A percentile compares a stretch with the other conserved stretches of the same genome.
phyloP scores from a whole-genome alignment of 2,888 invertebrate genomes.

The Agonopterix subpropinquella region DNA sequence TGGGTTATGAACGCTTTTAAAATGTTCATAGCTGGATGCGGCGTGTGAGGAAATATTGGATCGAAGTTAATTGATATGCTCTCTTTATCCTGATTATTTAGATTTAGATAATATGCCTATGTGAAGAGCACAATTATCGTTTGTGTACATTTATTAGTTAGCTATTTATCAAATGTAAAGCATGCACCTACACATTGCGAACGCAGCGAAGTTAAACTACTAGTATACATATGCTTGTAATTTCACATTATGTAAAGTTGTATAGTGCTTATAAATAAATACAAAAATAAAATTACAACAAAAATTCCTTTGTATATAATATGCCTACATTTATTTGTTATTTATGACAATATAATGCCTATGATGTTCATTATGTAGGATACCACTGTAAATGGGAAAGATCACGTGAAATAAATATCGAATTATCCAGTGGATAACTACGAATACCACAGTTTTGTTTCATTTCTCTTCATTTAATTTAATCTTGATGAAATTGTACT shows the following conservation, averaged over 20 bases:
- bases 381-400: constrained; percentile 63
- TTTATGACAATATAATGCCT: constrained; percentile 67
- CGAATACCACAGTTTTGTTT: constrained; percentile 62
- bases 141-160: constrained; percentile 36
- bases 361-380: constrained; percentile 67
- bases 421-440: constrained; percentile 67
- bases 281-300: constrained; percentile 33
- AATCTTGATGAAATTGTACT: background rate
- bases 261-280: constrained; percentile 67
- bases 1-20: constrained; percentile 6
- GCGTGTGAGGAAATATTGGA: background rate
- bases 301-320: constrained; percentile 56
- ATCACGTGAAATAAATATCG: constrained; percentile 60
- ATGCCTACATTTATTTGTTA: constrained; percentile 56
- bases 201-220: constrained; percentile 28
- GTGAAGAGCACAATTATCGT: constrained; percentile 34
- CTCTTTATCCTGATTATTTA: constrained; percentile 14
- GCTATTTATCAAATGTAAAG: constrained; percentile 31
- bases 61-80: constrained; percentile 8
- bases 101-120: constrained; percentile 16
- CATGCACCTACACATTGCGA: constrained; percentile 19
- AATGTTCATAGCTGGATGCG: too few species aligned
- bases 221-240: constrained; percentile 41
- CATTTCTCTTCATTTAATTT: constrained; percentile 27
- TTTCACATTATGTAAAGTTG: constrained; percentile 59